Conservation (phyloP, 2,888 invertebrate genomes). For the Folsomia candida region DNA sequence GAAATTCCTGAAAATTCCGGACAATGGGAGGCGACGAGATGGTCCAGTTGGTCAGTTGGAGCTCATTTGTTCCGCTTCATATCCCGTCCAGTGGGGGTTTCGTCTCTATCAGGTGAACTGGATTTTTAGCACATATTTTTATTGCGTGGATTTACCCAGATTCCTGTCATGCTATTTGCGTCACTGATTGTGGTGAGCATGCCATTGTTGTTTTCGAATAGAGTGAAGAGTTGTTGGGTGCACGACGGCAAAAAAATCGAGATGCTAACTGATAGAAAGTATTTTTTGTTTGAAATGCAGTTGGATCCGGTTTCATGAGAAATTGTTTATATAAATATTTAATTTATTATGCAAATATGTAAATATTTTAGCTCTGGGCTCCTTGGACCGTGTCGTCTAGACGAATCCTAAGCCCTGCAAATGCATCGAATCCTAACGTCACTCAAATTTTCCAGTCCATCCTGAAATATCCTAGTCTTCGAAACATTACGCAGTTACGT, state of each 20-base stretch:
- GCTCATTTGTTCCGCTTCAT: slow-evolving; percentile 21
- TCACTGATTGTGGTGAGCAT: too few species aligned
- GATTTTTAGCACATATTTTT: too few species aligned
- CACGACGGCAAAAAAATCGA: too few species aligned
- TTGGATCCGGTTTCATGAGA: too few species aligned
- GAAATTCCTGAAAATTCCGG: not conserved
- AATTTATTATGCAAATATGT: too few species aligned
- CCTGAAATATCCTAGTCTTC: not conserved
- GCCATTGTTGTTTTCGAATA: too few species aligned
- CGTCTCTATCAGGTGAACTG: slow-evolving; percentile 29
- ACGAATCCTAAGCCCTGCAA: not conserved
- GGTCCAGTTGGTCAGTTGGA: not conserved
- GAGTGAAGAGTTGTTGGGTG: too few species aligned
- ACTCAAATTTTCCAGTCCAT: not conserved
- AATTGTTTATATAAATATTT: too few species aligned
- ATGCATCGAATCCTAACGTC: not conserved
- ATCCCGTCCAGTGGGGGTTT: slow-evolving; percentile 32
- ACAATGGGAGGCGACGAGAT: not conserved
- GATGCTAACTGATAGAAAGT: too few species aligned
- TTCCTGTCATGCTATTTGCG: too few species aligned
- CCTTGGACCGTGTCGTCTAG: not conserved
- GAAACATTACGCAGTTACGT: slow-evolving; percentile 5
- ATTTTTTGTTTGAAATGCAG: too few species aligned
- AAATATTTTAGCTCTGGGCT: not conserved
- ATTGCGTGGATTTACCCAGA: too few species aligned